Evolutionary conservation across 2,888 invertebrate genomes (phyloP), one percentile per base, ranked within the genome.

Genomic region (Aethes cnicana): DNA sequence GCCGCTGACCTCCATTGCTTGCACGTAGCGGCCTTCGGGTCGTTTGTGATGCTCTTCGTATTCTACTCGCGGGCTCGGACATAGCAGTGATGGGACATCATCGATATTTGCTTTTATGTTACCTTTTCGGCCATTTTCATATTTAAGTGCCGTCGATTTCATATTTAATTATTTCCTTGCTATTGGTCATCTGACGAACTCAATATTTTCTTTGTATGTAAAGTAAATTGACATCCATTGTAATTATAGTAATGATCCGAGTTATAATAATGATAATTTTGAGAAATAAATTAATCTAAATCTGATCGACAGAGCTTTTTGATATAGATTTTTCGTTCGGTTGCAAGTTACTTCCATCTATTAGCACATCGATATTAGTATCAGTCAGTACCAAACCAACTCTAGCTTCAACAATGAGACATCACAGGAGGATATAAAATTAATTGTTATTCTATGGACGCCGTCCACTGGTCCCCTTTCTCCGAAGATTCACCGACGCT

Each of bases 21-120:
- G 69, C 82, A 82, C 82, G 82, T 81, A 70, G 58, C 61, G 72
- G 77, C 76, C 79, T 81, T 77, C 77, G 69, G 62, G 66, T 62
- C 61, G 64, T 62, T 72, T 74, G 44, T 37, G 69, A 69, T 69
- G 66, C 69, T 72, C 72, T 70, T 63, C 64, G 71, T 66, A 75
- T 73, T 69, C 74, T 63, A 64, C 59, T 65, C 66, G 70, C 73
- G 68, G 59, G 56, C 57, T 26, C n/a, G 46, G 39, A 26, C 30
- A 9, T 28, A 7, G 9, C 50, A 59, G 59, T 55, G 58, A 41
- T 48, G 57, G 28, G 4, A 2, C 11, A n/a, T 17, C n/a, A 53
- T 59, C 56, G 58, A 61, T 53, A 43, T n/a, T 33, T 21, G 35
- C 21, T 33, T 9, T 3, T 11, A n/a, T n/a, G n/a, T n/a, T n/a